Evolutionary conservation across 2,888 invertebrate genomes (phyloP), one percentile per base, ranked within the genome.

Genomic region (Sinodicranocentrus sp.): DNA sequence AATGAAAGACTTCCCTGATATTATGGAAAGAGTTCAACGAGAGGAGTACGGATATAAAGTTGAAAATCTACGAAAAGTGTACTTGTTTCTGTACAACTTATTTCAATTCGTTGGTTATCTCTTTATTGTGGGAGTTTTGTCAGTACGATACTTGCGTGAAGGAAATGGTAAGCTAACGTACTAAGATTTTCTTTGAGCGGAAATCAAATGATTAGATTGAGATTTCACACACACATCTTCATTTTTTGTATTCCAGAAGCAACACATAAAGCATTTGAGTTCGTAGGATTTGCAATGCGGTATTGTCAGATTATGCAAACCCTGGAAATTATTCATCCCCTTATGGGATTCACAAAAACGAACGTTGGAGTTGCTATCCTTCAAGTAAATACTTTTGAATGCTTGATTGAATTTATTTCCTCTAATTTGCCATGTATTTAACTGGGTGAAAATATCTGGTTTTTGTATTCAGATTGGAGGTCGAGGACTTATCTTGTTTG

Each of bases 311-410:
- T 96, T 0, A 91, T 96, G 89, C 96, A 97, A 90, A 94, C 95
- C 89, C 90, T 98, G 85, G 98, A 98, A 92, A 94, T 97, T 0
- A 92, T 98, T 92, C 97, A 98, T 92, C 95, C 97, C 0, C 89
- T 97, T 63, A 94, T 97, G 90, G 96, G 97, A 0, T 96, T 97
- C 89, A 96, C 97, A 0, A 95, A 94, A 92, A 95, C 96, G 23
- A 93, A 94, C 17, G 91, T 93, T 0, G 70, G 95, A 0, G 92
- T 95, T 21, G 94, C 97, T 1, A 92, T 95, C 68, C 86, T 96
- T 72, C 98, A 98, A 93, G 92, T 92, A 88, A 59, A 59, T 76
- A 85, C 10, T 33, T 33, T 33, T 33, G 10, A 84, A n/a, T 25
- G 85, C 39, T 23, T 19, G 61, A 71, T n/a, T 73, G 10, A 33